Evolutionary conservation across 2,888 invertebrate genomes (phyloP), one percentile per base, ranked within the genome.

Genomic region (Hydrotaea diabolus): DNA sequence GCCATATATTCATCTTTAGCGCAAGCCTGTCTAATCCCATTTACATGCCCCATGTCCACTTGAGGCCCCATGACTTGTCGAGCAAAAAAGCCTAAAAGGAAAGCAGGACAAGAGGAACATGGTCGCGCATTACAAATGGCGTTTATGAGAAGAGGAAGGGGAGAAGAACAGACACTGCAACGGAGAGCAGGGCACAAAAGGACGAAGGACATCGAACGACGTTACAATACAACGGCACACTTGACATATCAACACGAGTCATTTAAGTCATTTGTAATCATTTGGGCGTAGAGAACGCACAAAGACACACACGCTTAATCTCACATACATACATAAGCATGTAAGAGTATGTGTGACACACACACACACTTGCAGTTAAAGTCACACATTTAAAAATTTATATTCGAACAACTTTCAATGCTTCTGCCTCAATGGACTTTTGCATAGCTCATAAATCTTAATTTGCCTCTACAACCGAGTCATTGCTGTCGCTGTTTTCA

Each of bases 201-300:
- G 55, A 71, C n/a, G 26, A 55, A 46, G 55, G 43, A 15, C 9
- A 36, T 26, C 7, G 19, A n/a, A 59, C 39, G 39, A 57, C 57
- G 19, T 57, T 74, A 59, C 23, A 62, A 76, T 69, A 39, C 43
- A 36, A 39, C 43, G 19, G 19, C 76, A 53, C 80, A 84, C 77
- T 85, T 83, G 84, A 76, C 86, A 84, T 84, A 81, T 83, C 86
- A 80, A 78, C 86, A 85, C 78, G 81, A 81, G 85, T 85, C 85
- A 82, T 87, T 85, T 77, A 77, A 83, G 85, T 85, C 86, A 87
- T 86, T 86, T 85, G 85, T 86, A 86, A 87, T 84, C 85, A 87
- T 87, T 86, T 80, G 78, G 83, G 87, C 85, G 86, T 86, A 5
- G 43, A 71, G 46, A 17, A 49, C 46, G 15, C 13, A 49, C 39